Evolutionary conservation across 2,113 vertebrate genomes (phyloP), one percentile per base, ranked within the genome.

Genomic region (Eonycteris spelaea): DNA sequence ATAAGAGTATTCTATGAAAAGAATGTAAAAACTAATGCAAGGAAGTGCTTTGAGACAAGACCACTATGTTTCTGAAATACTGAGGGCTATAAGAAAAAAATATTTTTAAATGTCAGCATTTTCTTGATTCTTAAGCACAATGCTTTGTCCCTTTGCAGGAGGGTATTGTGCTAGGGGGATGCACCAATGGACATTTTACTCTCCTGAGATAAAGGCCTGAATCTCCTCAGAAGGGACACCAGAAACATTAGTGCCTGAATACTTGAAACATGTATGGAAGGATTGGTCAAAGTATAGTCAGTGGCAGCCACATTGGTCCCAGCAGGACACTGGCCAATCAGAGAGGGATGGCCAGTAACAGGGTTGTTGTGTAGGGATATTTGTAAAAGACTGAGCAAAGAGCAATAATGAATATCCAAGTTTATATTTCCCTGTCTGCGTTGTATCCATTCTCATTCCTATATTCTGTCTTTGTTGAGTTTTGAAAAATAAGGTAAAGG

Each of bases 41-140:
- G 35, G 30, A 48, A 86, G 12, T 75, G 14, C 38, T 92, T 95
- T 71, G 38, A 75, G 85, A 90, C 40, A 61, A 74, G 61, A 75
- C 33, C 1, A 11, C 30, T 4, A 2, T 78, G 26, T 91, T 80
- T 91, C 21, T 55, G 26, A 95, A 93, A 67, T 38, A 90, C 28
- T 79, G 38, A 79, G 83, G 12, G 16, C 61, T 43, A 38, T 15
- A 85, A 63, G 3, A 78, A 71, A 30, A n/a, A 55, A 82, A 18
- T 73, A 16, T 78, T 89, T 90, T 86, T 26, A 51, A 89, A 91
- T 51, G 7, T 1, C 57, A 80, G 28, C 6, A 6, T 95, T 86
- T 90, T 90, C 51, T 55, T 84, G 22, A 28, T 70, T 26, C 7
- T 43, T 86, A 26, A 75, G 7, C 35, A n/a, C 40, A 30, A 11